Evolutionary conservation across 35 echinoderm and acorn worm genomes (phyloP).

Genomic region (Patiria miniata): DNA sequence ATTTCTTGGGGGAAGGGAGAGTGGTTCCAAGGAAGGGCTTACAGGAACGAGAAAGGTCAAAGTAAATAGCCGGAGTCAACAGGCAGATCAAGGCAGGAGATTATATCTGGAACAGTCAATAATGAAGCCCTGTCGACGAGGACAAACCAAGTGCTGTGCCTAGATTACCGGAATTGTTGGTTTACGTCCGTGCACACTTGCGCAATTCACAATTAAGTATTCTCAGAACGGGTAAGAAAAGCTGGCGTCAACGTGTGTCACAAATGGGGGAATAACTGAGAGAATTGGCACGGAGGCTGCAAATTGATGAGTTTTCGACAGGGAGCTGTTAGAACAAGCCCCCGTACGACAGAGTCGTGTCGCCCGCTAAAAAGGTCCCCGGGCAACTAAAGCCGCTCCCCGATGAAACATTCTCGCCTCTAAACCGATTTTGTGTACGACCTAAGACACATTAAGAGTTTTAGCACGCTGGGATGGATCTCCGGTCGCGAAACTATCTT

Average conservation of each 20-base stretch:
- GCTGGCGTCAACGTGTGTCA: background rate
- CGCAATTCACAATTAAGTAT: too few relatives aligned
- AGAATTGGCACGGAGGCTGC: background rate
- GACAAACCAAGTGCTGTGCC: too few relatives aligned
- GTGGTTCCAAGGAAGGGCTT: background rate
- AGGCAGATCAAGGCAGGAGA: too few relatives aligned
- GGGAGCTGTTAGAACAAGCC: background rate
- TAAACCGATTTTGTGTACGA: background rate
- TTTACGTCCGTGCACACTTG: too few relatives aligned
- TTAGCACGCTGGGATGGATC: background rate
- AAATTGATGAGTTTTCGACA: slow-evolving; percentile 6
- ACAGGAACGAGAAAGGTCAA: background rate
- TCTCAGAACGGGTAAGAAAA: background rate
- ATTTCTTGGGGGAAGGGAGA: background rate
- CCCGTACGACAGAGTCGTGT: background rate
- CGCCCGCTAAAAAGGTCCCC: background rate
- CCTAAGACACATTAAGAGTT: slow-evolving; percentile 5
- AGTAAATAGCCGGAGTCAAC: too few relatives aligned
- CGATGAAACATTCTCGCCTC: background rate
- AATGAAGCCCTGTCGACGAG: too few relatives aligned
- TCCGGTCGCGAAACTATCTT: background rate
- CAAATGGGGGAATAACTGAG: too few relatives aligned
- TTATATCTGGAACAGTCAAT: too few relatives aligned
- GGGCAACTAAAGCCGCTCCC: background rate
- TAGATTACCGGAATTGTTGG: too few relatives aligned